A percentile compares a stretch with the other conserved stretches of the same genome.
Conservation (phyloP, 2,113 vertebrate species). For the Hydropotes inermis region DNA sequence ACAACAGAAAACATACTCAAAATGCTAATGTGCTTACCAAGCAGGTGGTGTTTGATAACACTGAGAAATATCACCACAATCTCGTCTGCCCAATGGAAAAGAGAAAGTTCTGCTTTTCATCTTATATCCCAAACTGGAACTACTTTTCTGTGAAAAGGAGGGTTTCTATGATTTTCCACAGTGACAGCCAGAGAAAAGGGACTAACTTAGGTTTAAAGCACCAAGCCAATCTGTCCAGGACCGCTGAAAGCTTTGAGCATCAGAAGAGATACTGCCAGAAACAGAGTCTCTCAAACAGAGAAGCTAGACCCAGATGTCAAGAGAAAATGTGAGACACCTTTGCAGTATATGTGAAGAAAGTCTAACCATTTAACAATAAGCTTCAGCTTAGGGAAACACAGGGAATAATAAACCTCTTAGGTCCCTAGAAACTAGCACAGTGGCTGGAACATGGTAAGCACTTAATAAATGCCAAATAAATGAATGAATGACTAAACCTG, state of each 20-base stretch:
- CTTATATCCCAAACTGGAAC: not conserved
- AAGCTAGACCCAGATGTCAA: not conserved
- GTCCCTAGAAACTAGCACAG: not conserved
- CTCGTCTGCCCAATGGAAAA: not conserved
- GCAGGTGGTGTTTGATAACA: constrained; percentile 39
- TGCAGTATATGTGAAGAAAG: not conserved
- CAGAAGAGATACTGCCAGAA: not conserved
- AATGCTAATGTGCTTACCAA: constrained; percentile 50
- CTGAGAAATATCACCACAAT: constrained; percentile 19
- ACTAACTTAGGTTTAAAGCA: not conserved
- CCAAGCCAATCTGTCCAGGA: not conserved
- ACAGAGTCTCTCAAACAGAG: not conserved
- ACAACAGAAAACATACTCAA: constrained; percentile 48
- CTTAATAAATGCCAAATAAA: not conserved
- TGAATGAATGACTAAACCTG: not conserved
- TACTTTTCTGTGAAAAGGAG: not conserved
- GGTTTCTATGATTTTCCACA: not conserved
- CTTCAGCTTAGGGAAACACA: not conserved
- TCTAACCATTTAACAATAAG: not conserved
- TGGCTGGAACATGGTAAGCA: not conserved
- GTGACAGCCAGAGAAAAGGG: not conserved
- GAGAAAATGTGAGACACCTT: not conserved
- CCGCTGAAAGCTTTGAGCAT: not conserved
- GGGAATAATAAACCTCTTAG: not conserved
- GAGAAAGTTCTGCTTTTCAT: constrained; percentile 15